These are phyloP conservation scores for Drosophila grimshawi DNA, from an alignment of 1,140 invertebrate species.

Conservation along the genomic window DNA sequence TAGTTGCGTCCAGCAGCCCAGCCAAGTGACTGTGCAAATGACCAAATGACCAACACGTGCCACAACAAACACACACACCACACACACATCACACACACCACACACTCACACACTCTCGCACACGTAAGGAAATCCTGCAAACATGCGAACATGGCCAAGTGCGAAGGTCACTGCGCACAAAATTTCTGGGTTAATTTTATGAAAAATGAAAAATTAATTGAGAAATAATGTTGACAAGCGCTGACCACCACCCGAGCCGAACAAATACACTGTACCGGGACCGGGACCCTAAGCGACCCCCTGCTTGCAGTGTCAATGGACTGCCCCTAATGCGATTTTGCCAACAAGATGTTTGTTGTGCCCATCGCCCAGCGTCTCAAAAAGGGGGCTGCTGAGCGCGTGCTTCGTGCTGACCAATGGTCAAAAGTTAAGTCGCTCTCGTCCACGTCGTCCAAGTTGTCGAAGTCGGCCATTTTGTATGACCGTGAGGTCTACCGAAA, in stretches of 20 bases:
- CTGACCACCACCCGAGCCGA: conserved; percentile 61
- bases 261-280: background rate
- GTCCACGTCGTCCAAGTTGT: conserved; percentile 13
- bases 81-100: conserved; percentile 14
- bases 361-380: conserved; percentile 6
- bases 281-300: conserved; percentile 52
- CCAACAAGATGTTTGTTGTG: conserved; percentile 8
- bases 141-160: conserved; percentile 38
- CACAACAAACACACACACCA: conserved; percentile 45
- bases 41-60: conserved; percentile 58
- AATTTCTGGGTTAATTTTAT: conserved; percentile 82
- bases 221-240: conserved; percentile 82
- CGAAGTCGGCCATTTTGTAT: conserved; percentile 66
- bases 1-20: conserved; percentile 14
- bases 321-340: conserved; percentile 60
- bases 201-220: conserved; percentile 84
- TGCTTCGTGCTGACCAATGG: conserved; percentile 69
- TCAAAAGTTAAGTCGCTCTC: conserved; percentile 77
- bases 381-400: conserved; percentile 28
- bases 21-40: conserved; percentile 9
- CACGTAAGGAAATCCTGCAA: conserved; percentile 14
- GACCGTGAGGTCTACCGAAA: background rate
- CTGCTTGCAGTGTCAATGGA: conserved; percentile 77
- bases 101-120: background rate
- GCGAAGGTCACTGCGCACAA: conserved; percentile 75